Base-by-base conservation (phyloP, 2,113 vertebrate species). In the Oxygymnocypris stewartii region DNA sequence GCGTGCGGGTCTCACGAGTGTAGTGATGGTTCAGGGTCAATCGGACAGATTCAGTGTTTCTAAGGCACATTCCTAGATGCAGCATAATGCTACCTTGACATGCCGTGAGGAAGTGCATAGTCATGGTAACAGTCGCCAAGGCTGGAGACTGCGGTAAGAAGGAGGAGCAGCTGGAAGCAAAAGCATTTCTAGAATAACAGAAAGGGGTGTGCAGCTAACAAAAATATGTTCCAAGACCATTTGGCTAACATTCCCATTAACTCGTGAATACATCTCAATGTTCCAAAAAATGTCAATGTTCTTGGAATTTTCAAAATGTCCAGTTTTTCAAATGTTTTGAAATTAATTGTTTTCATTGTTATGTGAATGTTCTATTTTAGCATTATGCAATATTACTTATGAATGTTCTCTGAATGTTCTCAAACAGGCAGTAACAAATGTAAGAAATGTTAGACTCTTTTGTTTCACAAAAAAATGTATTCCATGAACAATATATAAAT, bases 61-160 rank as follows among this genome's bases (percentile, higher is more conserved):
- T 86, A 90, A 88, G 89, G 89, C 88, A 88, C 92, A 92, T 92
- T 91, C 89, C 88, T 49, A 79, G 86, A 90, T 91, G 89, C 90
- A 87, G 80, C 83, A 89, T 82, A 87, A 79, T 89, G 79, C 90
- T 85, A 76, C 63, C 87, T 82, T 85, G 85, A 69, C 79, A 85
- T 87, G 87, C 86, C 51, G 42, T 88, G 88, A 87, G 82, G 86
- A 91, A 87, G 85, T 88, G 85, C 87, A 90, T 59, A 79, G 73
- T 84, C 71, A 73, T 82, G 88, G 37, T 89, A 23, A 92, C 86
- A 86, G 51, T 86, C n/a, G 89, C 84, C 87, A 89, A 89, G 90
- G 90, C 90, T 84, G 75, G 31, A 35, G 37, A 47, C 49, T 76
- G 65, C 8, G 47, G 63, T 79, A 79, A 65, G 42, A 77, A 2